These are phyloP conservation scores for Ramphastos sulfuratus DNA, from an alignment of 2,113 vertebrate genomes.

Conservation along the genomic window DNA sequence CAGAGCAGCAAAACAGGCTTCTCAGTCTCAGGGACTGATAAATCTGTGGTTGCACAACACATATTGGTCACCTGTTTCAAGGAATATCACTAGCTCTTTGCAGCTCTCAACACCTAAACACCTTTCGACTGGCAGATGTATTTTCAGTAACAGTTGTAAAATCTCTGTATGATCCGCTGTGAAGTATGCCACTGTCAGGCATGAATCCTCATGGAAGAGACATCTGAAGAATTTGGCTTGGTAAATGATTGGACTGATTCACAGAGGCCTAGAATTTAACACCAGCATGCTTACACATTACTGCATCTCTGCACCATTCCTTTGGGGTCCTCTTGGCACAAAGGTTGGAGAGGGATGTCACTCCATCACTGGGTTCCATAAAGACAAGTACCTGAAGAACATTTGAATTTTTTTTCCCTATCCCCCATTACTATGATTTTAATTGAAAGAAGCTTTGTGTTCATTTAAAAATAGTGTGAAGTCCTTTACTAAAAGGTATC, in stretches of 20 bases:
- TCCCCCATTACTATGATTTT: slow-evolving; percentile 3
- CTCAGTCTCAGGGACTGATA: not conserved
- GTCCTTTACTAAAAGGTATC: not conserved
- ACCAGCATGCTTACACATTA: not conserved
- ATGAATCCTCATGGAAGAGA: not conserved
- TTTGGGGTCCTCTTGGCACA: not conserved
- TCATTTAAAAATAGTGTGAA: not conserved
- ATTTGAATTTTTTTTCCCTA: not conserved
- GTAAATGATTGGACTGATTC: not conserved
- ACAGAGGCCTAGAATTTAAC: not conserved
- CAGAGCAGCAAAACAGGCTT: not conserved
- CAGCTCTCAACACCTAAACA: not conserved
- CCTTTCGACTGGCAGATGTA: not conserved
- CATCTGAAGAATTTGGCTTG: not conserved
- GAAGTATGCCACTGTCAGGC: not conserved
- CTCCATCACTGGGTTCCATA: accelerated
- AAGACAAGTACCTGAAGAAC: not conserved
- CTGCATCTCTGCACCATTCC: not conserved
- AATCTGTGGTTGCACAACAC: not conserved
- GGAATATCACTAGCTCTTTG: not conserved
- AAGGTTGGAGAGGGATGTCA: not conserved
- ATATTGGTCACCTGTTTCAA: not conserved
- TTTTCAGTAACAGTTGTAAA: not conserved
- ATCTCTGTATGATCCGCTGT: not conserved
- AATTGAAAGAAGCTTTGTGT: slow-evolving; percentile 46